Evolutionary conservation across 1,140 invertebrate genomes (phyloP).

Genomic region (Uloborus diversus): DNA sequence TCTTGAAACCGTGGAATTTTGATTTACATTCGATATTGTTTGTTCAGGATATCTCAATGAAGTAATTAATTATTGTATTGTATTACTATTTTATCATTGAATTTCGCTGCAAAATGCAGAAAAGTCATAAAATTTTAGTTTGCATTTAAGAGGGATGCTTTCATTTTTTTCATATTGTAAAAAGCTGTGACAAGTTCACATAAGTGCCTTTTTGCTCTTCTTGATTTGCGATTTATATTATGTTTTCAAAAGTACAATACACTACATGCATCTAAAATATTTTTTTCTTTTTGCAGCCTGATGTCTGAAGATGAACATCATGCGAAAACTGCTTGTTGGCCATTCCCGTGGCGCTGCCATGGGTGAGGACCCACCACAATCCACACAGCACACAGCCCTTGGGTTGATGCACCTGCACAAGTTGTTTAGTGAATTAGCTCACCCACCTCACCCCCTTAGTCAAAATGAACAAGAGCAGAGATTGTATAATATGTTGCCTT

Average conservation of each 20-base stretch:
- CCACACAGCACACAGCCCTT: conserved; percentile 66
- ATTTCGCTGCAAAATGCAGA: no score
- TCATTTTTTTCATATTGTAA: no score
- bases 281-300: conserved; percentile 9
- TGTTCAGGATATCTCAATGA: no score
- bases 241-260: background rate
- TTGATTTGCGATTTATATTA: background rate
- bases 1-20: no score
- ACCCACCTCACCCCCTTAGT: conserved; percentile 80
- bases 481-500: conserved; percentile 96
- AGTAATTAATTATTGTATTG: background rate
- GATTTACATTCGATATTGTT: no score
- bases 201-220: no score
- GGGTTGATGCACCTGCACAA: conserved; percentile 96
- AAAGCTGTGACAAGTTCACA: no score
- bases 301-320: conserved; percentile 59
- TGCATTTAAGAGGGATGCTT: no score
- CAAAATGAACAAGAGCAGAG: conserved; percentile 90
- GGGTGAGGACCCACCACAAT: conserved; percentile 44
- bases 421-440: conserved; percentile 91
- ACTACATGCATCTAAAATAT: background rate
- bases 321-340: conserved; percentile 59
- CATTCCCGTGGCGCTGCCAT: conserved; percentile 50
- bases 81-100: background rate
- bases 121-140: no score